These are phyloP conservation scores for Volucella bombylans DNA, from an alignment of 2,888 invertebrate species.

Conservation along the genomic window DNA sequence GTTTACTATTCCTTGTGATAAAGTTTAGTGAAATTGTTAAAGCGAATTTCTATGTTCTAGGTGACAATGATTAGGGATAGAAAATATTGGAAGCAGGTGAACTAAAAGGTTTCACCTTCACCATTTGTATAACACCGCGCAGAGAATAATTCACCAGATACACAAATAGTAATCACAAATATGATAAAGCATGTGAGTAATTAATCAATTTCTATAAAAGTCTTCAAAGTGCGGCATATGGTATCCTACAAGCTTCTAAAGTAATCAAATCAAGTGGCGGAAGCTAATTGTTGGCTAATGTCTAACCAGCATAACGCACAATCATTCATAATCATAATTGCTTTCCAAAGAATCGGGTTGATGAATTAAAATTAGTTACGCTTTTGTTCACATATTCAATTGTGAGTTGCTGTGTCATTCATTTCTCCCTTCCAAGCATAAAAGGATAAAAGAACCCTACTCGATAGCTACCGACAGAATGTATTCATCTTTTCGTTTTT, in stretches of 20 bases:
- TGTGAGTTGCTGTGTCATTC: conserved; percentile 24
- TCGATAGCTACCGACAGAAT: conserved; percentile 20
- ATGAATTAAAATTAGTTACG: conserved; percentile 67
- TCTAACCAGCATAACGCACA: conserved; percentile 62
- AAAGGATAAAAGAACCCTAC: conserved; percentile 45
- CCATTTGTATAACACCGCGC: too few relatives aligned
- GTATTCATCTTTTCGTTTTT: conserved; percentile 1
- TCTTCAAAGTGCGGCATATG: too few relatives aligned
- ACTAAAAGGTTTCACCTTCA: too few relatives aligned
- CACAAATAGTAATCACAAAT: too few relatives aligned
- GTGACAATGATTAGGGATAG: too few relatives aligned
- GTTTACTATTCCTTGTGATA: too few relatives aligned
- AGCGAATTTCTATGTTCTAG: too few relatives aligned
- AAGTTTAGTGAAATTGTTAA: too few relatives aligned
- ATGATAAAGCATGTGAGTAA: too few relatives aligned
- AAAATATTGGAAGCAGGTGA: too few relatives aligned
- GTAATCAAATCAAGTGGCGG: conserved; percentile 65
- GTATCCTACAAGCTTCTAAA: conserved; percentile 18
- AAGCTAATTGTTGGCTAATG: conserved; percentile 65
- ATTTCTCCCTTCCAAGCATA: conserved; percentile 1
- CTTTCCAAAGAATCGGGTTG: conserved; percentile 47
- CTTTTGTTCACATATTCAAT: conserved; percentile 55
- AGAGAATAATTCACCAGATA: too few relatives aligned
- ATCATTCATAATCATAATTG: conserved; percentile 68
- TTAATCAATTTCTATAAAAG: too few relatives aligned